Percentiles rank a stretch among this genome's conserved stretches.
Evolutionary conservation across 2,888 invertebrate species (phyloP).

Genomic region (Xylota segnis): DNA sequence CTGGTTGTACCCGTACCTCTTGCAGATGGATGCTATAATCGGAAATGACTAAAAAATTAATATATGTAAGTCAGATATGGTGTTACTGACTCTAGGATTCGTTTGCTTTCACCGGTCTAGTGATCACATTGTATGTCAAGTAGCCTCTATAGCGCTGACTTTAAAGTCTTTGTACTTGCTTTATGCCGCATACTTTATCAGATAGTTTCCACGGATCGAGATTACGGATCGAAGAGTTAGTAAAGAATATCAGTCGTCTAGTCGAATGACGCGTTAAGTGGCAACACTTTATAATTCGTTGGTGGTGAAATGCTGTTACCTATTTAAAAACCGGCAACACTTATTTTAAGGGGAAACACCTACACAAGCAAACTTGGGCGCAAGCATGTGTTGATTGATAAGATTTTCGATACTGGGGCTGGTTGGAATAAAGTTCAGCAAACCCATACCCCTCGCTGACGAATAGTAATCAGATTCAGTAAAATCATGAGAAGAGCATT

Average conservation of each 20-base stretch:
- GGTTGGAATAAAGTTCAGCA: conserved; percentile 9
- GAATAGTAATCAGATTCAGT: conserved; percentile 19
- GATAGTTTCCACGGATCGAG: no score
- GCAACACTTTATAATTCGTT: neutral
- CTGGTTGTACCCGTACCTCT: no score
- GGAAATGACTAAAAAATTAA: no score
- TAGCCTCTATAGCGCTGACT: no score
- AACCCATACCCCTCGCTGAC: neutral
- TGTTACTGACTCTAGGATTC: no score
- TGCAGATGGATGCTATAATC: no score
- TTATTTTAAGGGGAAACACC: conserved; percentile 5
- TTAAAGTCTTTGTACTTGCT: no score
- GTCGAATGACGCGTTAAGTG: neutral
- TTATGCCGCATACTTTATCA: no score
- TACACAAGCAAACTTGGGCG: neutral
- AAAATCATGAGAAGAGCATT: neutral
- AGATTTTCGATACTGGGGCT: neutral
- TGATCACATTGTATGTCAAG: no score
- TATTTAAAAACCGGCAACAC: neutral
- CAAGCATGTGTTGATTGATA: neutral
- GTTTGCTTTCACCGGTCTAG: no score
- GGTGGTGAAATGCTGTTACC: neutral
- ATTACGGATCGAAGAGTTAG: no score
- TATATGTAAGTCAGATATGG: no score
- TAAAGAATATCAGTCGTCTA: neutral